These are phyloP conservation scores for Takifugu ocellatus DNA, from an alignment of 2,797 vertebrate genomes.

Conservation along the genomic window DNA sequence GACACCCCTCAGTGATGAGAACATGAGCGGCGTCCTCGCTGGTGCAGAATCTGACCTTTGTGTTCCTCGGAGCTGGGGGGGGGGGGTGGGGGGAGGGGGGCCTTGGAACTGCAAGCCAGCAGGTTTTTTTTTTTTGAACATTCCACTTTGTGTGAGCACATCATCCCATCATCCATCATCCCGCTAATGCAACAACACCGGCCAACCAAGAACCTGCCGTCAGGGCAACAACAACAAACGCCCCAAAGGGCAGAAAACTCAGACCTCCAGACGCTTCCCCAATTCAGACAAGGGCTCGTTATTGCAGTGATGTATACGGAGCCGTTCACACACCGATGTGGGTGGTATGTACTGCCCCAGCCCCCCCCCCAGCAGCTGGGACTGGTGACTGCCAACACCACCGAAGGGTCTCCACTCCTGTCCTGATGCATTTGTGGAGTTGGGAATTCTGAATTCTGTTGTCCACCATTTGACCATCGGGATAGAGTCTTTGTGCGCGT, in stretches of 20 bases:
- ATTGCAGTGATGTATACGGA: not conserved
- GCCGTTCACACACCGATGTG: slow-evolving; percentile 13
- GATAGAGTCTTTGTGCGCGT: not conserved
- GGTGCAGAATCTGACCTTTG: slow-evolving; percentile 38
- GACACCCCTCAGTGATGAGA: not conserved
- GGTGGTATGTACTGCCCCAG: slow-evolving; percentile 3
- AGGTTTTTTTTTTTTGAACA: no score
- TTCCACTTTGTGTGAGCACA: slow-evolving; percentile 46
- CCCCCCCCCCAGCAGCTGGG: not conserved
- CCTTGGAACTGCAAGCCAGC: slow-evolving; percentile 64
- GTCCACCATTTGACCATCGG: not conserved
- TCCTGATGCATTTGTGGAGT: not conserved
- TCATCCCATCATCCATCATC: slow-evolving; percentile 56
- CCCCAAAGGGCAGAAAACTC: no score
- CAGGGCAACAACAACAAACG: not conserved
- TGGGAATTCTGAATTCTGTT: not conserved
- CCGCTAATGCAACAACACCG: slow-evolving; percentile 59
- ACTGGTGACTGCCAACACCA: not conserved
- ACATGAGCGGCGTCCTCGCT: not conserved
- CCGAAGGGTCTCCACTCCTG: not conserved
- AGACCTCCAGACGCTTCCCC: slow-evolving; percentile 5
- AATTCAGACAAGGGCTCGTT: no score
- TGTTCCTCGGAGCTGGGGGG: slow-evolving; percentile 43
- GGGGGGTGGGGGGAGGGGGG: slow-evolving; percentile 5
- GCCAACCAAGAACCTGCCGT: slow-evolving; percentile 43